Evolutionary conservation across 1,140 invertebrate genomes (phyloP), one percentile per base, ranked within the genome.

Genomic region (Pemphigus obesinymphae): DNA sequence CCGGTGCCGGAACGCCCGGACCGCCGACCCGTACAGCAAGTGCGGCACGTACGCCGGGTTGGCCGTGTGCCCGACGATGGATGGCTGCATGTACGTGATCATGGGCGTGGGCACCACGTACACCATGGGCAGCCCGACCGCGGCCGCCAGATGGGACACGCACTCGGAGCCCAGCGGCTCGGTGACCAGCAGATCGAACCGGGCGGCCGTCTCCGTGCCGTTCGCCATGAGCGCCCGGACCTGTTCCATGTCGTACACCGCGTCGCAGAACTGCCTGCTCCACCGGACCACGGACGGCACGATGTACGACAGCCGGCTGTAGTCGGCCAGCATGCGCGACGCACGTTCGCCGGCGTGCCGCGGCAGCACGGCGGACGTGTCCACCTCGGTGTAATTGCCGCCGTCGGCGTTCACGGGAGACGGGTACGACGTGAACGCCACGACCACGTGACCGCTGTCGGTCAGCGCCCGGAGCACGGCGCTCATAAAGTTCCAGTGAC

Each of bases 31-130:
- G 20, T 61, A 45, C n/a, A 83, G 73, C 13, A 82, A 53, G n/a
- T 82, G 82, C 10, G 83, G 84, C 26, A 84, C 83, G 70, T 83
- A 85, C 3, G 84, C 58, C 2, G 84, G 84, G 43, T 83, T 84
- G 17, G 68, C 34, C 4, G 83, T 82, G 55, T 83, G 84, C 2
- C 83, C 84, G 13, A 85, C 58, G 55, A 88, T 86, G 17, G 88
- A 85, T 55, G 88, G 89, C 15, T 58, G 31, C 53, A 78, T 58
- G 50, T 78, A 58, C n/a, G 48, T 58, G 82, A 89, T 88, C 90
- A 90, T 92, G 15, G 90, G 87, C 88, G 91, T 89, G n/a, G 90
- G 83, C 10, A 88, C 86, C 68, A 89, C 89, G 5, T 90, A 90
- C 82, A 88, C 88, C 11, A 90, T 83, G 0, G 88, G 87, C 3